phyloP scores from a whole-genome alignment of 2,888 invertebrate genomes.

The Melipona beecheii region DNA sequence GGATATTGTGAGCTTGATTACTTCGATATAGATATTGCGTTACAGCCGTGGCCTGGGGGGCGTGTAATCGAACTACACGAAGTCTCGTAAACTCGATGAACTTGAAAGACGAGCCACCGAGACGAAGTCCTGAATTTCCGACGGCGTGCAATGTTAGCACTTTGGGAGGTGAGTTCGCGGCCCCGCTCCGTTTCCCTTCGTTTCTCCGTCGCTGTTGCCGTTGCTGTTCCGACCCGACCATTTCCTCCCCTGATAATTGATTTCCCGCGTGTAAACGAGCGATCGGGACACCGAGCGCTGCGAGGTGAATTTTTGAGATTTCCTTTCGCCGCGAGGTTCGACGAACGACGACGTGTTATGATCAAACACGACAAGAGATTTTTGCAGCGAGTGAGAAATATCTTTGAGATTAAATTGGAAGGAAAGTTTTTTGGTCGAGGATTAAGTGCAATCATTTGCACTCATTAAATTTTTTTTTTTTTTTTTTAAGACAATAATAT shows the following conservation, averaged over 20 bases:
- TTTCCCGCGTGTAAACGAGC: constrained; percentile 17
- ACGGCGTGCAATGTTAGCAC: constrained; percentile 49
- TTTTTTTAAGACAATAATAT: too few relatives aligned
- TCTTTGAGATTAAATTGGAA: too few relatives aligned
- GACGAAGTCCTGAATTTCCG: constrained; percentile 49
- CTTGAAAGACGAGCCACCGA: constrained; percentile 59
- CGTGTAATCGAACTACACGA: constrained; percentile 64
- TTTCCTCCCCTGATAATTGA: constrained; percentile 45
- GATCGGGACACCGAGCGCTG: too few relatives aligned
- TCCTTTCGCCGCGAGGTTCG: not conserved
- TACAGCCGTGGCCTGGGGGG: constrained; percentile 62
- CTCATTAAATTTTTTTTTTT: too few relatives aligned
- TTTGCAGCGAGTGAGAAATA: too few relatives aligned
- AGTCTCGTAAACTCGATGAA: constrained; percentile 62
- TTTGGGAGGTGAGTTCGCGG: constrained; percentile 41
- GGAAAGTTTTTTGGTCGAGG: too few relatives aligned
- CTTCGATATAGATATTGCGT: constrained; percentile 67
- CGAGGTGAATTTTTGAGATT: not conserved
- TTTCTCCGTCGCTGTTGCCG: not conserved
- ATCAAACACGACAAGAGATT: too few relatives aligned
- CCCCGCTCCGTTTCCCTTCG: not conserved
- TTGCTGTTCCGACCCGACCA: constrained; percentile 20
- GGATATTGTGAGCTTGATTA: constrained; percentile 66
- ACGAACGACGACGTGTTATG: too few relatives aligned
- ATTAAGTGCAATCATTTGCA: too few relatives aligned